Evolutionary conservation across 2,113 vertebrate genomes (phyloP), one percentile per base, ranked within the genome.

Genomic region (Charadrius vociferus): DNA sequence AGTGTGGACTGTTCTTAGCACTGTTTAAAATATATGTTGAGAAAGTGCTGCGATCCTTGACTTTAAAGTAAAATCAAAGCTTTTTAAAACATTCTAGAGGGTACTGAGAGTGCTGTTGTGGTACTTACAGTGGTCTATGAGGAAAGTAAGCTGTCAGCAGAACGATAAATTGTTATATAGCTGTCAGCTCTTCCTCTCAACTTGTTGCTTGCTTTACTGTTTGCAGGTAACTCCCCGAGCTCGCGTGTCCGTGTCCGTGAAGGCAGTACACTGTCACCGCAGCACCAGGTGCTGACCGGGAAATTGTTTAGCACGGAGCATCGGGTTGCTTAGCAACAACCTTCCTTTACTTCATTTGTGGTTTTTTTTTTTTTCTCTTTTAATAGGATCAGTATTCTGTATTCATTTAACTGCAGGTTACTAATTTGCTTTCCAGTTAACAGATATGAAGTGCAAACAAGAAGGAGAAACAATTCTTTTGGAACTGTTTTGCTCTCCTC

Each of bases 181-280:
- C 52, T 53, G 13, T 83, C 50, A 75, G 53, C 58, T 52, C 58
- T 79, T 66, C 61, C 36, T 84, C 13, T 7, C 43, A 16, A 24
- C 80, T 29, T 71, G 58, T 79, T 91, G 68, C 71, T 79, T 47
- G 39, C 71, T 58, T 58, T 62, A 8, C 36, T 59, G 24, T 73
- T 24, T 45, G 50, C 81, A 82, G 66, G 86, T 93, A 14, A 39
- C 66, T 91, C 65, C 37, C 34, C 0, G 4, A 37, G 47, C 53
- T 61, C 3, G 2, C 0, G 0, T 17, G 39, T 26, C 75, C 0
- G 0, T 17, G 39, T 26, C 75, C 14, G 1, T 2, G 18, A 58
- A 49, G 49, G 45, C 79, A 50, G 50, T 26, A 11, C 73, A 71
- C 36, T 53, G n/a, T 72, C 90, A 63, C 58, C 74, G 79, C 68